A percentile compares a stretch with the other conserved stretches of the same genome.
Evolutionary conservation across 2,113 vertebrate species (phyloP).

Genomic region (Forbesichthys papilliferus): DNA sequence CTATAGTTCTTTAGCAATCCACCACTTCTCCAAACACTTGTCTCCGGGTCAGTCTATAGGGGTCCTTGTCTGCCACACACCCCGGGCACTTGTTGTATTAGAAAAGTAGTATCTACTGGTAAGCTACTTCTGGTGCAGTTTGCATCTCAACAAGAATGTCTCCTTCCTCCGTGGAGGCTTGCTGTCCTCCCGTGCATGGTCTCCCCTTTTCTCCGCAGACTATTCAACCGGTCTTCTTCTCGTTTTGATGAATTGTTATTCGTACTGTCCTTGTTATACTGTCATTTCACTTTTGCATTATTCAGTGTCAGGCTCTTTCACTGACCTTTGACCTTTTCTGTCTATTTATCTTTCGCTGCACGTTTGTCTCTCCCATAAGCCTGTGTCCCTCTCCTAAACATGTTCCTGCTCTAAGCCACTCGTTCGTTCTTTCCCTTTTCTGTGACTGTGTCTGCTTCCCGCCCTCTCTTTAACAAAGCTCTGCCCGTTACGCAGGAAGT

Average conservation of each 20-base stretch:
- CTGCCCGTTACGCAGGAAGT: slow-evolving; percentile 64
- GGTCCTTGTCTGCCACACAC: no score
- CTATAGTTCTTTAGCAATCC: background rate
- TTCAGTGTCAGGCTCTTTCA: background rate
- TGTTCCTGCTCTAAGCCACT: background rate
- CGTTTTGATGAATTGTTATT: background rate
- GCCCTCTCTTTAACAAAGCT: slow-evolving; percentile 34
- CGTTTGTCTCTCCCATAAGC: slow-evolving; percentile 9
- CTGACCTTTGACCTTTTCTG: slow-evolving; percentile 5
- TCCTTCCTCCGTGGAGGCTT: background rate
- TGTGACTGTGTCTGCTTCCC: slow-evolving; percentile 13
- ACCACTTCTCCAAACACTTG: slow-evolving; percentile 12
- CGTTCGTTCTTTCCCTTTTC: slow-evolving; percentile 8
- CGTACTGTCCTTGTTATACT: background rate
- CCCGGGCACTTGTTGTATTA: no score
- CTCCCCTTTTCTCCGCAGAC: background rate
- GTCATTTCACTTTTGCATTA: background rate
- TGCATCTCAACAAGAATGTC: slow-evolving; percentile 11
- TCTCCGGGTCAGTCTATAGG: background rate
- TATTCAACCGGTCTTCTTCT: slow-evolving; percentile 10
- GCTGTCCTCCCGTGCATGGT: slow-evolving; percentile 16
- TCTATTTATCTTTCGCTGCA: background rate
- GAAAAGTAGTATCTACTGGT: background rate
- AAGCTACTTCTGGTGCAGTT: background rate
- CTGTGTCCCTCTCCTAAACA: background rate